phyloP scores from a whole-genome alignment of 1,140 invertebrate species.

The Aporrectodea caliginosa region DNA sequence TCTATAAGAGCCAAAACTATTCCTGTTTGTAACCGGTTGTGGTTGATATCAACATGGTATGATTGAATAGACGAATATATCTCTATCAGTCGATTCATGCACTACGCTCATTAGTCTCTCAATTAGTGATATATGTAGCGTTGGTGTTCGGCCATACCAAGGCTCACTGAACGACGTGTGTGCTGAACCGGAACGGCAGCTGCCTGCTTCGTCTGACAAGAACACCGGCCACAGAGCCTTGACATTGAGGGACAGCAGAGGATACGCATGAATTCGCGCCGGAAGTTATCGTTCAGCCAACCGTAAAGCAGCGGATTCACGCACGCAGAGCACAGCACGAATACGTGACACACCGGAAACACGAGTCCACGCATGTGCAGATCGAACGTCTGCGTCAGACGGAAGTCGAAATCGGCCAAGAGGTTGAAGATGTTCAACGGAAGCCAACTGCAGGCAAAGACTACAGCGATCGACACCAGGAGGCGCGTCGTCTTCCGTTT shows the following conservation, averaged over 20 bases:
- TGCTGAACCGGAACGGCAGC: too few species aligned
- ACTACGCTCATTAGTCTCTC: too few species aligned
- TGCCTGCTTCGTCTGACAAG: too few species aligned
- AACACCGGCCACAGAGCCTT: neutral
- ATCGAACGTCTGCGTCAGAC: constrained; percentile 28
- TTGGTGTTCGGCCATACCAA: too few species aligned
- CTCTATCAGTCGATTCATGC: too few species aligned
- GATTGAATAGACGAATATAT: too few species aligned
- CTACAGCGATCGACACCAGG: constrained; percentile 73
- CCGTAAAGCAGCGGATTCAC: constrained; percentile 77
- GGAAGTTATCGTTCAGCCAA: constrained; percentile 65
- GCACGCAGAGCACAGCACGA: constrained; percentile 73
- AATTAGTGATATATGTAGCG: too few species aligned
- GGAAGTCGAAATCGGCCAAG: constrained; percentile 66
- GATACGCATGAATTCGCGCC: constrained; percentile 59
- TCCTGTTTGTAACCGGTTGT: too few species aligned
- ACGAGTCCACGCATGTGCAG: constrained; percentile 42
- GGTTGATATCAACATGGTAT: too few species aligned
- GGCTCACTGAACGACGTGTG: too few species aligned
- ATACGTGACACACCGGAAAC: constrained; percentile 77
- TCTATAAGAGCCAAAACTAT: too few species aligned
- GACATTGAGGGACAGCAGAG: constrained; percentile 37
- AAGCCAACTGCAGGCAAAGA: constrained; percentile 81
- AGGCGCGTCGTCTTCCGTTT: constrained; percentile 72
- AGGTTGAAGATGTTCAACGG: constrained; percentile 80